Evolutionary conservation across 1,140 invertebrate genomes (phyloP), one percentile per base, ranked within the genome.

Genomic region (Coelopa frigida): DNA sequence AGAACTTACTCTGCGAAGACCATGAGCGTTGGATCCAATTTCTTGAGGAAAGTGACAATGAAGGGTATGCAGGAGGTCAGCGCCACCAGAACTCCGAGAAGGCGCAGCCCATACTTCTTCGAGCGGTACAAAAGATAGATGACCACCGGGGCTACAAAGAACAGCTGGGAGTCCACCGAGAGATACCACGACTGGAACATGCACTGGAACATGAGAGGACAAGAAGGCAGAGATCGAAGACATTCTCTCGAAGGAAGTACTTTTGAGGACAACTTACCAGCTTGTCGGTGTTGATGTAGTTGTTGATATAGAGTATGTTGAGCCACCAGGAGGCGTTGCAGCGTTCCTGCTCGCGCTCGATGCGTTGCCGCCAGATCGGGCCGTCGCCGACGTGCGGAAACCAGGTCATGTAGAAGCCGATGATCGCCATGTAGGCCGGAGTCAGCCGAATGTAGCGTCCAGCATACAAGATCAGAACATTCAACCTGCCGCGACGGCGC

Each of bases 111-210:
- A 39, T 73, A 52, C 54, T 72, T 73, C 24, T 72, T 69, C 72
- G 75, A 79, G 49, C 72, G 76, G 75, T 78, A 80, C 12, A 83
- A 59, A 11, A 76, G 72, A 60, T 79, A 82, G 45, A 87, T 75
- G 41, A 89, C 73, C 14, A 86, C 68, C 1, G 86, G 82, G 14
- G 84, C 80, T 8, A 89, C 61, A 46, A 87, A 72, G 63, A 87
- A 88, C 40, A 90, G 73, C 66, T 90, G 87, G 43, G 87, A 86
- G 58, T 92, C 88, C 44, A 85, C 85, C 3, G 87, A 52, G 35
- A 93, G 70, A 57, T 90, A 92, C 89, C 89, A 93, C 0, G 85
- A 83, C 75, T 87, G 86, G 47, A 86, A 86, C 83, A 92, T 87
- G 57, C 89, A 92, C 86, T 89, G 69, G 43, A 76, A 75, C 35